Evolutionary conservation across 2,888 invertebrate species (phyloP).

Genomic region (Gibbula magus): DNA sequence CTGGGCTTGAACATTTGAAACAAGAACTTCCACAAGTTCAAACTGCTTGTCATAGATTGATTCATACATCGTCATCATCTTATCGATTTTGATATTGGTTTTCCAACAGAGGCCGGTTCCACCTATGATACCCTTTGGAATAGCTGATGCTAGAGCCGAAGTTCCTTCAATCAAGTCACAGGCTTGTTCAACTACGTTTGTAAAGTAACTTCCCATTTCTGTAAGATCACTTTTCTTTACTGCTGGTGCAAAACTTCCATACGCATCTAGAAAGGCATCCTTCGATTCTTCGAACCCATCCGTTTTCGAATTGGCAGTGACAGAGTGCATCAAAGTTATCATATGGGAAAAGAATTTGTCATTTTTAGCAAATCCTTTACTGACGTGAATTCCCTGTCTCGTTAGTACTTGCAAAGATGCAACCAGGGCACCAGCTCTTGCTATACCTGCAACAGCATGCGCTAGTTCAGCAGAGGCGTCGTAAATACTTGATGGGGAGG

Average conservation of each 20-base stretch:
- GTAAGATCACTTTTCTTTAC: neutral
- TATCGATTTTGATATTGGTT: neutral
- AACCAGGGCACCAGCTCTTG: neutral
- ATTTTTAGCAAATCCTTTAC: neutral
- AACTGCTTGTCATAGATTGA: slow-evolving; percentile 3
- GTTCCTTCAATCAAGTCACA: neutral
- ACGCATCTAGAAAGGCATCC: neutral
- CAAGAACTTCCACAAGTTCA: neutral
- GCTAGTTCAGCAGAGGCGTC: neutral
- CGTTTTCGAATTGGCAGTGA: neutral
- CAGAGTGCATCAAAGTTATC: neutral
- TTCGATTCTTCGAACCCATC: neutral
- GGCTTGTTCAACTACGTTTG: neutral
- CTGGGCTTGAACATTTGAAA: neutral
- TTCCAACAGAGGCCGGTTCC: neutral
- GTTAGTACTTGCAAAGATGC: neutral
- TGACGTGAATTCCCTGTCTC: neutral
- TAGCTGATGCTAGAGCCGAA: neutral
- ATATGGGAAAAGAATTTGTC: neutral
- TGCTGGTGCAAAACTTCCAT: neutral
- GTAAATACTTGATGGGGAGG: neutral
- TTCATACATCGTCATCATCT: neutral
- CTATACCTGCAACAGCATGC: neutral
- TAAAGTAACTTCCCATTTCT: neutral
- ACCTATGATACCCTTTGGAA: neutral